Conservation (phyloP, 1,140 invertebrate species). For the Thaumatotibia leucotreta region DNA sequence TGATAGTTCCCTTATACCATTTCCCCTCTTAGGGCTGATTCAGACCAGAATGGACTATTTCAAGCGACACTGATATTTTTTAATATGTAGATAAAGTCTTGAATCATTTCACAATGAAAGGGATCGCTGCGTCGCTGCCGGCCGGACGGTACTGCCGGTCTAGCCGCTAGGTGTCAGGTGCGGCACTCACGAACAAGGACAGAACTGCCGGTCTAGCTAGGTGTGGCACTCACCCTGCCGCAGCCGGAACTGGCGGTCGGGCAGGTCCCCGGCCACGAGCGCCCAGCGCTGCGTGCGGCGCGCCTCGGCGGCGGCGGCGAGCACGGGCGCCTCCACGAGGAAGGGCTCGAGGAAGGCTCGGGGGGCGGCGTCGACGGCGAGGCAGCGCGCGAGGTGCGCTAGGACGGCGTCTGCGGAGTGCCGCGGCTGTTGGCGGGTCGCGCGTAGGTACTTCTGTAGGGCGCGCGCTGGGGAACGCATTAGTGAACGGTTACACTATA, state of each 20-base stretch:
- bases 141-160: no score
- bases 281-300: constrained; percentile 92
- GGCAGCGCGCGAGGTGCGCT: constrained; percentile 90
- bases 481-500: no score
- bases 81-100: no score
- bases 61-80: no score
- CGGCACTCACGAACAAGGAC: no score
- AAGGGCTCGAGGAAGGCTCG: constrained; percentile 95
- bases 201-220: no score
- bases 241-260: constrained; percentile 94
- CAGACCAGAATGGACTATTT: no score
- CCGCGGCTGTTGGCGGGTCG: constrained; percentile 95
- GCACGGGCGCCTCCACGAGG: constrained; percentile 85
- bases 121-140: no score
- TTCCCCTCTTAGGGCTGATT: no score
- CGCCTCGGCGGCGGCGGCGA: constrained; percentile 88
- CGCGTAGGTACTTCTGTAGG: constrained; percentile 96
- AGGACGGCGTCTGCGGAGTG: constrained; percentile 94
- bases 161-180: no score
- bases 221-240: constrained; percentile 85
- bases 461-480: constrained; percentile 83
- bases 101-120: no score
- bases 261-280: constrained; percentile 92
- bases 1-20: no score
- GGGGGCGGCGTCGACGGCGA: constrained; percentile 95